Percentiles rank a stretch among this genome's conserved stretches.
These are phyloP conservation scores for Tyrannus savana DNA, from an alignment of 2,113 vertebrate genomes.

Conservation along the genomic window DNA sequence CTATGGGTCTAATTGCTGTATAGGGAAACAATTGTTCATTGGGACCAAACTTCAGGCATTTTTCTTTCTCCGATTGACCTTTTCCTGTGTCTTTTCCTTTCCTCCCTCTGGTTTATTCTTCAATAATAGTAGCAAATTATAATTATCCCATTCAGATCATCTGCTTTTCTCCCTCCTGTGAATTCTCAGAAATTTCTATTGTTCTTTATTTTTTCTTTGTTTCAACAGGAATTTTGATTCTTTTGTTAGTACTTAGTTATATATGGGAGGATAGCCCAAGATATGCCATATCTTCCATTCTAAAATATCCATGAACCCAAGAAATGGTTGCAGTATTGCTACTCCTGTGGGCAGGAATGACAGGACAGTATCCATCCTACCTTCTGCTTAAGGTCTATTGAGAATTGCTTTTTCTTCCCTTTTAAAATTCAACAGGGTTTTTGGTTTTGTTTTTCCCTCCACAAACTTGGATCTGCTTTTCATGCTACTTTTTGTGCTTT, in stretches of 20 bases:
- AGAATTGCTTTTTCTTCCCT: background rate
- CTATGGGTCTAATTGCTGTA: background rate
- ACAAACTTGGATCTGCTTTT: background rate
- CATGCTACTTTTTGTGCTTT: background rate
- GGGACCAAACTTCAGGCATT: background rate
- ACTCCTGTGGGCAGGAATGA: fast-evolving
- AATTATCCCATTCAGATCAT: background rate
- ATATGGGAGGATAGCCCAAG: background rate
- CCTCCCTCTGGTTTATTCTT: background rate
- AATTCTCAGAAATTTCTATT: background rate
- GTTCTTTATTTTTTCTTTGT: background rate
- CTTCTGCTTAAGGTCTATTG: background rate
- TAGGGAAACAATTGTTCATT: background rate
- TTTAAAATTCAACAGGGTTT: background rate
- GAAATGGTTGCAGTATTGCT: background rate
- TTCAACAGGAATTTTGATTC: background rate
- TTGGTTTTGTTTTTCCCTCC: background rate
- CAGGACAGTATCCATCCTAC: background rate
- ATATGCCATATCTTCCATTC: background rate
- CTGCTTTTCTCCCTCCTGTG: background rate
- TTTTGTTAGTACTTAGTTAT: background rate
- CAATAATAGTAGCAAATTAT: background rate
- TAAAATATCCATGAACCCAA: background rate
- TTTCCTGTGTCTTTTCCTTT: background rate
- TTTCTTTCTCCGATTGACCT: constrained; percentile 1